These are phyloP conservation scores for Helarctos malayanus DNA, from an alignment of 2,797 vertebrate species.

Conservation along the genomic window DNA sequence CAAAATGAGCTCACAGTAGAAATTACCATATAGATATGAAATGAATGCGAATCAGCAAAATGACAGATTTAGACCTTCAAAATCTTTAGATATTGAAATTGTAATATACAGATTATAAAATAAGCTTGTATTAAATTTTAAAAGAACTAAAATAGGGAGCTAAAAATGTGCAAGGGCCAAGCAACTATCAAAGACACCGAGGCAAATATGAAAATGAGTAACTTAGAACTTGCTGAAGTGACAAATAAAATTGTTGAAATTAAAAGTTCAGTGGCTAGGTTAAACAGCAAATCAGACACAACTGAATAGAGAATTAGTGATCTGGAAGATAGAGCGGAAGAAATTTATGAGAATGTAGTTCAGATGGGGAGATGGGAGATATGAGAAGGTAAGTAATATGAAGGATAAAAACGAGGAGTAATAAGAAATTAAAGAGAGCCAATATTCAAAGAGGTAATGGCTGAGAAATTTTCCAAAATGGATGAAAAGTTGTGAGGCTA, in stretches of 20 bases:
- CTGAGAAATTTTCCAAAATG: neutral
- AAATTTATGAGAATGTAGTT: neutral
- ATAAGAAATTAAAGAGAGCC: neutral
- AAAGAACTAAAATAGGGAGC: neutral
- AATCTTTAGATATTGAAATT: slow-evolving; percentile 4
- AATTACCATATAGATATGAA: neutral
- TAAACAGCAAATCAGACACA: slow-evolving; percentile 33
- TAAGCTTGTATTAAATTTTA: neutral
- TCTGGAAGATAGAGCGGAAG: slow-evolving; percentile 34
- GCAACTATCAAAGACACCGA: neutral
- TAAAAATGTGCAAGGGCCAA: neutral
- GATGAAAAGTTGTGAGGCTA: slow-evolving; percentile 13
- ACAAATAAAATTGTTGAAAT: slow-evolving; percentile 28
- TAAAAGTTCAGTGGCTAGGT: neutral
- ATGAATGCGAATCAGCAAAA: neutral
- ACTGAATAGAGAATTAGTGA: slow-evolving; percentile 16
- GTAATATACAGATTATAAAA: neutral
- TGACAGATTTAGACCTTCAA: neutral
- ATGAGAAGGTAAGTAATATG: neutral
- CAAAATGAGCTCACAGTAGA: slow-evolving; percentile 44
- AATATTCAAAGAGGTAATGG: neutral
- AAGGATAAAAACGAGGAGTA: neutral
- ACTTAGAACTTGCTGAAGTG: neutral
- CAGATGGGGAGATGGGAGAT: neutral
- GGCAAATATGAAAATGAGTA: neutral